Percentiles rank a stretch among this genome's conserved stretches.
Conservation (phyloP, 1,140 invertebrate species). For the Sesamia nonagrioides region DNA sequence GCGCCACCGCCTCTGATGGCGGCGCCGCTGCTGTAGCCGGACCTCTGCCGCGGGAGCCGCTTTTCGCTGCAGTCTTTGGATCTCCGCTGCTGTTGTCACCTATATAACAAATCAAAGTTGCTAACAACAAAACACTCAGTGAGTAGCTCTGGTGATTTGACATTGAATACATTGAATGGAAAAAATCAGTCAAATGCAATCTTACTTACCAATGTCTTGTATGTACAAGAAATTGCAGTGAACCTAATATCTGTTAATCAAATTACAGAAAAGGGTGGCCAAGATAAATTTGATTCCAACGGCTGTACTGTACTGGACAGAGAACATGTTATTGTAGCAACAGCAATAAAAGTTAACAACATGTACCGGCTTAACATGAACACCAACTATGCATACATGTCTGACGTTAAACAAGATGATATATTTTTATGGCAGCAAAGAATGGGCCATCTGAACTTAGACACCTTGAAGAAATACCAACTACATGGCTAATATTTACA, state of each 20-base stretch:
- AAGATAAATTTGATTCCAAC: constrained; percentile 60
- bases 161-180: constrained; percentile 46
- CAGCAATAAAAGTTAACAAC: constrained; percentile 52
- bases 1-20: too few relatives aligned
- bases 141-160: constrained; percentile 52
- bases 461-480: constrained; percentile 57
- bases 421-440: constrained; percentile 60
- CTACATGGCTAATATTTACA: too few relatives aligned
- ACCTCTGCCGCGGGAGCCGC: too few relatives aligned
- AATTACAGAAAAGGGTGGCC: constrained; percentile 60
- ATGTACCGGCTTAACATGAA: constrained; percentile 56
- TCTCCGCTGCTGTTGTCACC: too few relatives aligned
- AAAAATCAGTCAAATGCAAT: constrained; percentile 53
- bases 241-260: constrained; percentile 65
- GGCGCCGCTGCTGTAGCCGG: too few relatives aligned
- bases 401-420: constrained; percentile 46
- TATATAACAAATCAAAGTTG: constrained; percentile 57
- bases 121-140: constrained; percentile 56
- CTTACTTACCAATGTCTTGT: constrained; percentile 60
- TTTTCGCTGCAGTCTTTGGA: too few relatives aligned
- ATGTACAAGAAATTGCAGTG: constrained; percentile 59
- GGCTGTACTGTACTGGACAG: constrained; percentile 60
- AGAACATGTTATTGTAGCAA: constrained; percentile 54
- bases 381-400: constrained; percentile 55
- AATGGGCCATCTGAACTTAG: constrained; percentile 66